Conservation (phyloP, 2,888 invertebrate species). For the Synanthedon andrenaeformis region DNA sequence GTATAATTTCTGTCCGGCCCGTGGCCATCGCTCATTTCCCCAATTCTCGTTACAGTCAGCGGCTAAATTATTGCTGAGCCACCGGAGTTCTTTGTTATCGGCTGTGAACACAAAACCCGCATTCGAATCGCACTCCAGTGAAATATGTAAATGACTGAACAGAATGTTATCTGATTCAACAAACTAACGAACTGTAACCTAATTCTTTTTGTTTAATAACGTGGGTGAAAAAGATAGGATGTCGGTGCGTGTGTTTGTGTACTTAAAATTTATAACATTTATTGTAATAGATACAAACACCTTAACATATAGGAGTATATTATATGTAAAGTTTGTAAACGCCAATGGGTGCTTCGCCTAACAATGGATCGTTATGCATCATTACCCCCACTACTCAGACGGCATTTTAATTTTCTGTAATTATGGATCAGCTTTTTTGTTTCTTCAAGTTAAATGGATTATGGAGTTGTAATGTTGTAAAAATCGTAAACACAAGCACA, state of each 20-base stretch:
- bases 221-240: neutral
- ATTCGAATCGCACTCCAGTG: constrained; percentile 21
- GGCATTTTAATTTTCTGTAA: too few species aligned
- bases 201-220: constrained; percentile 10
- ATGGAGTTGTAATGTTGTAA: too few species aligned
- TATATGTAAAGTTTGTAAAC: too few species aligned
- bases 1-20: constrained; percentile 38
- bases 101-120: constrained; percentile 10
- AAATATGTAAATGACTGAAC: constrained; percentile 32
- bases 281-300: constrained; percentile 1
- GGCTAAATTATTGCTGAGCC: constrained; percentile 20
- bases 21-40: constrained; percentile 20
- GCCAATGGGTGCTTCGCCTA: too few species aligned
- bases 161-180: constrained; percentile 36
- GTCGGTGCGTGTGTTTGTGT: too few species aligned
- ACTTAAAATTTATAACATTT: too few species aligned
- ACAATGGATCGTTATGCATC: too few species aligned
- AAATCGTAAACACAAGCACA: too few species aligned
- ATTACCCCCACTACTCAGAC: too few species aligned
- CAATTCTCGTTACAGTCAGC: constrained; percentile 17
- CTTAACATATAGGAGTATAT: too few species aligned
- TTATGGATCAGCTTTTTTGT: too few species aligned
- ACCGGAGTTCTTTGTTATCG: constrained; percentile 18
- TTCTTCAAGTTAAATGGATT: too few species aligned
- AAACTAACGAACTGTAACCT: constrained; percentile 27